Evolutionary conservation across 2,797 vertebrate species (phyloP), one percentile per base, ranked within the genome.

Genomic region (Prunella strophiata): DNA sequence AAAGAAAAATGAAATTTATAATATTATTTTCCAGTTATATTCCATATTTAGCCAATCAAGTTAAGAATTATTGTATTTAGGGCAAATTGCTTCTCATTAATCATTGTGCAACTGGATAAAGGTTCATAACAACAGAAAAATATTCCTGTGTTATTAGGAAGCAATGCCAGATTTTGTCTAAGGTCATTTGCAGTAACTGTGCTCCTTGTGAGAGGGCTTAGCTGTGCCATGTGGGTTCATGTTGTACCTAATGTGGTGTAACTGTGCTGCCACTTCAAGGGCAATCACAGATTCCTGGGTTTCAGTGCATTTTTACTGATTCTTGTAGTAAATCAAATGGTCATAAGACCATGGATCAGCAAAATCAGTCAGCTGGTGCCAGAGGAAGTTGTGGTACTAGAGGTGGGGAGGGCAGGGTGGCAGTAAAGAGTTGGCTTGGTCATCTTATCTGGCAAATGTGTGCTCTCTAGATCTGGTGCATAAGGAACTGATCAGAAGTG

Each of bases 371-470:
- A 57, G 29, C 30, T 79, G 47, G 65, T 45, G 26, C n/a, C 50
- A 34, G 45, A 54, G 40, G 43, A 82, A 58, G 7, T 12, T 40
- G 17, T 71, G 66, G 12, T 57, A 13, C 7, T 16, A 11, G 36
- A 8, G 4, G 18, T 25, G 6, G 5, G 12, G 10, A 38, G 34
- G 32, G 25, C 17, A 51, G 32, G 7, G 18, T 50, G 16, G 14
- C 16, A 25, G 8, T 5, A 18, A 30, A 57, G 38, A 36, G 16
- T 43, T 0, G 0, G 9, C 18, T 50, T 43, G 7, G 9, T 70
- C 8, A 10, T 54, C 23, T 42, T 40, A 7, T 3, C 47, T 42
- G 30, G 42, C 50, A 50, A 26, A 23, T 0, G 0, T 23, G 15
- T 7, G 11, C 34, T 59, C 17, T 86, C 66, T 21, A 23, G 14